Conservation (phyloP, 2,113 vertebrate genomes). For the Polypterus senegalus region DNA sequence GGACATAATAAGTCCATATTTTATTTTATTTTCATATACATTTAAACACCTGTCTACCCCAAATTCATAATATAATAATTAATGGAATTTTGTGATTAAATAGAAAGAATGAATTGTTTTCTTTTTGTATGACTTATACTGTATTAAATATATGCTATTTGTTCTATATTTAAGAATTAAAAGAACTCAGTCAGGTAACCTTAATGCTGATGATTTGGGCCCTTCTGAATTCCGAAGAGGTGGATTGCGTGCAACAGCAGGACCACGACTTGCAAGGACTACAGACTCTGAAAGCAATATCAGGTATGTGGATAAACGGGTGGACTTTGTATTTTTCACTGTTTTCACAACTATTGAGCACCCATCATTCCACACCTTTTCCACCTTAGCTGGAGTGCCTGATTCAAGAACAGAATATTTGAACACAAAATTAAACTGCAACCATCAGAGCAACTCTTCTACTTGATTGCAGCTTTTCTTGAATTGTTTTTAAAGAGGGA, state of each 20-base stretch:
- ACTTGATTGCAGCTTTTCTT: no score
- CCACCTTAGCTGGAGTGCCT: no score
- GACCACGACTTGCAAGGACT: slow-evolving; percentile 74
- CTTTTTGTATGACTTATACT: neutral
- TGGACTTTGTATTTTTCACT: slow-evolving; percentile 34
- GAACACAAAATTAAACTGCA: no score
- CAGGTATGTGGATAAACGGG: slow-evolving; percentile 28
- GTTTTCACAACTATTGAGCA: slow-evolving; percentile 27
- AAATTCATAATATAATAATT: no score
- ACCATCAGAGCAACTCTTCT: no score
- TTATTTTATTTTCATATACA: no score
- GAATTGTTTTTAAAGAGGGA: no score
- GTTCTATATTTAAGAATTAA: slow-evolving; percentile 54
- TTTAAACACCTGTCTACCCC: no score
- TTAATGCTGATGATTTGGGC: slow-evolving; percentile 67
- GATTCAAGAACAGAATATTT: no score
- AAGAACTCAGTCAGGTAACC: slow-evolving; percentile 84
- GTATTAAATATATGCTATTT: neutral
- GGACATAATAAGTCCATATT: no score
- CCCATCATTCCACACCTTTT: no score
- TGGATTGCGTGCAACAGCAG: slow-evolving; percentile 87
- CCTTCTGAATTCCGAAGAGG: slow-evolving; percentile 75
- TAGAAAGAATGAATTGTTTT: neutral
- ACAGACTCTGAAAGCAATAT: slow-evolving; percentile 51
- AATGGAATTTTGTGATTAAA: no score